A percentile compares a stretch with the other conserved stretches of the same genome.
phyloP scores from a whole-genome alignment of 2,888 invertebrate genomes.

The Drosophila helvetica region DNA sequence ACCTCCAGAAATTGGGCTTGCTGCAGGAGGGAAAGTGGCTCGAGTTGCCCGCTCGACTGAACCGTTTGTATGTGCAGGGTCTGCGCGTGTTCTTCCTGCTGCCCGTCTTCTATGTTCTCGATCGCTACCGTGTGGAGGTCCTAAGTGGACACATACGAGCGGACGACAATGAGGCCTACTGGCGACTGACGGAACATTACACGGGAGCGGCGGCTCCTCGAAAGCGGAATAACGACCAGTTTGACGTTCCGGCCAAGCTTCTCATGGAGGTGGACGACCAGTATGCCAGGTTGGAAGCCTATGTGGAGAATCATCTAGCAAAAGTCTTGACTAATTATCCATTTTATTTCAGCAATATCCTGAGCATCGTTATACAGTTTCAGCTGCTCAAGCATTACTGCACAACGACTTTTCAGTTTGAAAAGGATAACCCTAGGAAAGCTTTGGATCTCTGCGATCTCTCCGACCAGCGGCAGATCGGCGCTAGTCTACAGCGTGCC shows the following conservation, averaged over 20 bases:
- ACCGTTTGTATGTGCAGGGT: constrained; percentile 86
- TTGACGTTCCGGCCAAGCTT: constrained; percentile 90
- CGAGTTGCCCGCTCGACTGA: constrained; percentile 85
- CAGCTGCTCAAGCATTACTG: constrained; percentile 89
- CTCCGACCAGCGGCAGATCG: constrained; percentile 90
- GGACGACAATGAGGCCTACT: constrained; percentile 87
- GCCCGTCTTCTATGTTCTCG: constrained; percentile 88
- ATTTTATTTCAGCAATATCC: constrained; percentile 87
- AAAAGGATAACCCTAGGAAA: constrained; percentile 86
- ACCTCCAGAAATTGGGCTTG: constrained; percentile 88
- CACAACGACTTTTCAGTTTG: constrained; percentile 90
- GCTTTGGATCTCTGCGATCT: constrained; percentile 94
- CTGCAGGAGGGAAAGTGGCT: constrained; percentile 86
- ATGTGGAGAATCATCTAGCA: neutral
- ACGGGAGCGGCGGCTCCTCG: constrained; percentile 88
- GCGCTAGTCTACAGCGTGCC: constrained; percentile 85
- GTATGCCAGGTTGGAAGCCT: constrained; percentile 86
- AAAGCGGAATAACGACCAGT: constrained; percentile 87
- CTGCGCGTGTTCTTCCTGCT: constrained; percentile 88
- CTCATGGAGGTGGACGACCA: constrained; percentile 89
- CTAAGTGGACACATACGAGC: constrained; percentile 86
- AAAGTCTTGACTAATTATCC: neutral
- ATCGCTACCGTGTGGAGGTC: constrained; percentile 88
- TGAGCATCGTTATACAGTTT: constrained; percentile 91
- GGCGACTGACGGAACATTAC: constrained; percentile 86